Conservation (phyloP, 2,888 invertebrate genomes). For the Spisula solida region DNA sequence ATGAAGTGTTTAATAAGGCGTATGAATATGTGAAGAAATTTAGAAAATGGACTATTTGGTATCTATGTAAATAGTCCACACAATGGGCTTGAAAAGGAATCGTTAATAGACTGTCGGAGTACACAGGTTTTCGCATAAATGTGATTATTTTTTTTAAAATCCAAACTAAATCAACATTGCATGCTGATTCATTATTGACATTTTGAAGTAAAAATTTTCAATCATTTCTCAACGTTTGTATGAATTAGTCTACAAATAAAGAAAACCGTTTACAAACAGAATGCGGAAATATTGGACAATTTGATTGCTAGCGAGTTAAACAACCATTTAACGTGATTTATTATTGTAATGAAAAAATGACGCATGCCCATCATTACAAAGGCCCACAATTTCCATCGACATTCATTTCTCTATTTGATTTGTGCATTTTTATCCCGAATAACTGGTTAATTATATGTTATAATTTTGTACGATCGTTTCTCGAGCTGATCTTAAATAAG, state of each 20-base stretch:
- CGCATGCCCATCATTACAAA: not conserved
- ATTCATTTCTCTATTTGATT: not conserved
- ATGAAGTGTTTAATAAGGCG: slow-evolving; percentile 67
- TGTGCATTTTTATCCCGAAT: not conserved
- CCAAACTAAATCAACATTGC: slow-evolving; percentile 39
- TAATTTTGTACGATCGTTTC: too few species aligned
- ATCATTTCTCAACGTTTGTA: not conserved
- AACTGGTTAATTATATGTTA: not conserved
- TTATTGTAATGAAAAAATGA: not conserved
- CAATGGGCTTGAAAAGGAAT: slow-evolving; percentile 61
- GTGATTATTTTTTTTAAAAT: slow-evolving; percentile 46
- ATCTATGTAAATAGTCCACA: slow-evolving; percentile 60
- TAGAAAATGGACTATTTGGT: slow-evolving; percentile 62
- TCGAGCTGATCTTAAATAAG: too few species aligned
- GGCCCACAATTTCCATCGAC: not conserved
- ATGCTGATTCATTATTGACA: not conserved
- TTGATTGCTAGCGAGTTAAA: slow-evolving; percentile 6
- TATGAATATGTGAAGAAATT: slow-evolving; percentile 69
- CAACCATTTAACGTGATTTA: not conserved
- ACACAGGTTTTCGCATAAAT: slow-evolving; percentile 45
- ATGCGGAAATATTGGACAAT: slow-evolving; percentile 7
- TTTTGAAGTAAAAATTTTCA: not conserved
- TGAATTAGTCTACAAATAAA: not conserved
- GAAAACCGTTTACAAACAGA: not conserved
- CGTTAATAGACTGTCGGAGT: slow-evolving; percentile 57